Evolutionary conservation across 2,797 vertebrate genomes (phyloP).

Genomic region (Sebastes kiyomatsui): DNA sequence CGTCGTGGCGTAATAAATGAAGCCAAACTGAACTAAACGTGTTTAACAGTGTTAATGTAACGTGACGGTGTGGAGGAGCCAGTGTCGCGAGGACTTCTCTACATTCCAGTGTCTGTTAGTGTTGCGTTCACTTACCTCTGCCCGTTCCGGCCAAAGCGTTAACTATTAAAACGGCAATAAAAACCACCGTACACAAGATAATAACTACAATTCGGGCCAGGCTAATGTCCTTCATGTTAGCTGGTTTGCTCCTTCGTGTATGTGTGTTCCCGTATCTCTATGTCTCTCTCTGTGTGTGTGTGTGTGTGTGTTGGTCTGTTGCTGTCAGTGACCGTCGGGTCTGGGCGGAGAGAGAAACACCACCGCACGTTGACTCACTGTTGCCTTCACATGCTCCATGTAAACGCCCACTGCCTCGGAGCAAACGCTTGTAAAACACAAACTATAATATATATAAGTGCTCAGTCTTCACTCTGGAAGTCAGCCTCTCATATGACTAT

Average conservation of each 20-base stretch:
- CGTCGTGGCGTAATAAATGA: background rate
- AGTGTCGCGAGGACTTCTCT: no score
- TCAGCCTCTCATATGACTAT: no score
- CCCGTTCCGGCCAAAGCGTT: slow-evolving; percentile 73
- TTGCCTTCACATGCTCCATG: slow-evolving; percentile 26
- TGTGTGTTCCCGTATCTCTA: background rate
- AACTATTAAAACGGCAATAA: slow-evolving; percentile 44
- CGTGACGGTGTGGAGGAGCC: background rate
- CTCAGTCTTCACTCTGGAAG: no score
- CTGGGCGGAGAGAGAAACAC: background rate
- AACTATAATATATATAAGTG: no score
- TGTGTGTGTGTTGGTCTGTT: background rate
- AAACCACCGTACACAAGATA: slow-evolving; percentile 43
- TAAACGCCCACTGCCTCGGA: background rate
- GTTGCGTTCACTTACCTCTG: slow-evolving; percentile 52
- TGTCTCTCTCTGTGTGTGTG: no score
- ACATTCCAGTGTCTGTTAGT: background rate
- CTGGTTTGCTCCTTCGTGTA: fast-evolving
- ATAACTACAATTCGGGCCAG: slow-evolving; percentile 33
- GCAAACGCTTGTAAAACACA: background rate
- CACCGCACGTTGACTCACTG: slow-evolving; percentile 1
- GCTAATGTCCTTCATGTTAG: slow-evolving; percentile 54
- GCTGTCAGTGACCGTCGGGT: background rate
- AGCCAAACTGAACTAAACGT: background rate
- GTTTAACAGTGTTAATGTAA: background rate